Percentiles rank a stretch among this genome's conserved stretches.
phyloP scores from a whole-genome alignment of 2,113 vertebrate genomes.

The Sapajus apella region DNA sequence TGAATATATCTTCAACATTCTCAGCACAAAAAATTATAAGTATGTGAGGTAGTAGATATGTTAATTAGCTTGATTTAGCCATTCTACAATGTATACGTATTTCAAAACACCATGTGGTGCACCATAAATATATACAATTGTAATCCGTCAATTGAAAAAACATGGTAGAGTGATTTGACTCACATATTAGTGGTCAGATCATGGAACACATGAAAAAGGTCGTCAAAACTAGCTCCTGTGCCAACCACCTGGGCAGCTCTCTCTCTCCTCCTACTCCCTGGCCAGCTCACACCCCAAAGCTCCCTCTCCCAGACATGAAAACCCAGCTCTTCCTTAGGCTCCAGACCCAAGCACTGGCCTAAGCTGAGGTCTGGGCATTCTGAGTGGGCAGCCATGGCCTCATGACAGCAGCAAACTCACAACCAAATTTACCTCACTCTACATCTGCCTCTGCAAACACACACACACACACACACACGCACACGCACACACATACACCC shows the following conservation, averaged over 20 bases:
- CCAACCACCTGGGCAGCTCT: background rate
- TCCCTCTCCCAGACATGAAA: too few species aligned
- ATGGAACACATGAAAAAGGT: background rate
- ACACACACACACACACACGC: too few species aligned
- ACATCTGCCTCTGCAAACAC: background rate
- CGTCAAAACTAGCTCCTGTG: background rate
- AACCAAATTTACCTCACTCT: too few species aligned
- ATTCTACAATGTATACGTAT: background rate
- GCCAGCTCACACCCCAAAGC: background rate
- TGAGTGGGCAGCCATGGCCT: fast-evolving
- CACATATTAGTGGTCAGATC: background rate
- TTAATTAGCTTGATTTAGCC: background rate
- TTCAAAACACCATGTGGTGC: background rate
- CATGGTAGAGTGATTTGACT: background rate
- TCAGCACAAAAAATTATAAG: background rate
- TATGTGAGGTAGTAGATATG: background rate
- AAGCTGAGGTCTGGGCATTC: background rate
- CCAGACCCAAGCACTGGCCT: background rate
- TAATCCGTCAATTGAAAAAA: background rate
- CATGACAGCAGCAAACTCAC: fast-evolving
- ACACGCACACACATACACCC: too few species aligned
- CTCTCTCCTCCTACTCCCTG: too few species aligned
- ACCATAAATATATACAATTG: background rate
- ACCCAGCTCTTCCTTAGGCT: background rate
- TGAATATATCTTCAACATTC: background rate